Evolutionary conservation across 2,888 invertebrate genomes (phyloP), one percentile per base, ranked within the genome.

Genomic region (Temnothorax rugatulus): DNA sequence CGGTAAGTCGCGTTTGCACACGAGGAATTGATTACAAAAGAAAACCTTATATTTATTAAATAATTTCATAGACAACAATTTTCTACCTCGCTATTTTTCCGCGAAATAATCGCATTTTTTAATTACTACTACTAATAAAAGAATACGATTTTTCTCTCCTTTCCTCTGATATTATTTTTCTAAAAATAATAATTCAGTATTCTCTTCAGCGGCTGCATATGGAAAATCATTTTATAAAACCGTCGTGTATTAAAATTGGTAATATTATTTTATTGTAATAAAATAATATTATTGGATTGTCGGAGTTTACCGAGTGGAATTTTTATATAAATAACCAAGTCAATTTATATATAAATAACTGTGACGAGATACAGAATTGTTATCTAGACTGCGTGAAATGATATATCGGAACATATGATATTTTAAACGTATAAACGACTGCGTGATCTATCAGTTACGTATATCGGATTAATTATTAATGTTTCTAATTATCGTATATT

Each of bases 171-270:
- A 38, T 50, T 11, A 38, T 11, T 18, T 64, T 54, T 63, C 13
- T 21, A n/a, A 13, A 66, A 77, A 57, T 76, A 69, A 69, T 29
- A n/a, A 77, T 68, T 44, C n/a, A 13, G 3, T 52, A 76, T 57
- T 69, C n/a, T 54, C 29, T 11, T 57, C 29, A 4, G 3, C 21
- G 41, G 25, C 11, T 54, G 34, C 15, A 8, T 54, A 0, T 41
- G 15, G 11, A 34, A 69, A 57, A 68, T 41, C 8, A 64, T 68
- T 77, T 68, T 54, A 13, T 52, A 4, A 76, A 66, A n/a, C 21
- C 47, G 18, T 47, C n/a, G 1, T 64, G 1, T 64, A 41, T 41
- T 15, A 11, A 29, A 68, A 68, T 57, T 41, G 13, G 18, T 18
- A 25, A 76, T 15, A 29, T 34, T 15, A 11, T 25, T 69, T 59